A percentile compares a stretch with the other conserved stretches of the same genome.
Conservation (phyloP, 1,140 invertebrate species). For the Drosophila auraria region DNA sequence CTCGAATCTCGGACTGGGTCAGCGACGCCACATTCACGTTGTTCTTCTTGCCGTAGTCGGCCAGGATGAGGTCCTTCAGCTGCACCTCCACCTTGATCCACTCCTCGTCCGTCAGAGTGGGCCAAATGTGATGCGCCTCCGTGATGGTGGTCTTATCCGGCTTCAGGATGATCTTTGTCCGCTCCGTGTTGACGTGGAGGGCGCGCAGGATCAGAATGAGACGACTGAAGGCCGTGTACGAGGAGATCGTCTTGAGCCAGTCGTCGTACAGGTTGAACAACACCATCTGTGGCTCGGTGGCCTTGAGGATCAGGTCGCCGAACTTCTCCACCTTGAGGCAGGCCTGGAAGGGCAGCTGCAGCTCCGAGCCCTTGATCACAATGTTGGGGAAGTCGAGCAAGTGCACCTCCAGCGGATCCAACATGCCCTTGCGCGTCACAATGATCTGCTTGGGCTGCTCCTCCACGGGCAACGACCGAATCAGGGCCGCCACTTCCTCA, state of each 20-base stretch:
- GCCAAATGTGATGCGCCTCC: conserved; percentile 99
- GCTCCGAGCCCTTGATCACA: conserved; percentile 99
- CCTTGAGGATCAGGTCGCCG: conserved; percentile 99
- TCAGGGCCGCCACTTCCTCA: conserved; percentile 99
- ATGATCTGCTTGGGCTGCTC: conserved; percentile 99
- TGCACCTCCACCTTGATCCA: conserved; percentile 99
- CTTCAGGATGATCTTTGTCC: conserved; percentile 99
- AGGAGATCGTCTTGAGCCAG: conserved; percentile 99
- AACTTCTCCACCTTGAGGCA: conserved; percentile 99
- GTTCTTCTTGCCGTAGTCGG: conserved; percentile 99
- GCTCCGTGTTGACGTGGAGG: conserved; percentile 99
- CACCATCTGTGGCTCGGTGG: conserved; percentile 99
- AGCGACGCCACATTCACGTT: conserved; percentile 99
- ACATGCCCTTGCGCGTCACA: conserved; percentile 99
- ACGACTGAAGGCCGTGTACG: conserved; percentile 98
- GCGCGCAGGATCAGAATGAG: conserved; percentile 98
- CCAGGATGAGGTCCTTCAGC: conserved; percentile 98
- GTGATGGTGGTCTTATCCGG: conserved; percentile 99
- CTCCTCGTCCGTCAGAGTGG: conserved; percentile 97
- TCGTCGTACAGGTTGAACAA: conserved; percentile 99
- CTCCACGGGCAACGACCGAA: conserved; percentile 99
- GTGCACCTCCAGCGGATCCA: conserved; percentile 99
- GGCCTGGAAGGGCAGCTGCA: conserved; percentile 98
- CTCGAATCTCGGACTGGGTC: conserved; percentile 99
- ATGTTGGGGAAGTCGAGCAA: conserved; percentile 99